Conservation (phyloP, 2,888 invertebrate genomes). For the Cyrtodaria siliqua region DNA sequence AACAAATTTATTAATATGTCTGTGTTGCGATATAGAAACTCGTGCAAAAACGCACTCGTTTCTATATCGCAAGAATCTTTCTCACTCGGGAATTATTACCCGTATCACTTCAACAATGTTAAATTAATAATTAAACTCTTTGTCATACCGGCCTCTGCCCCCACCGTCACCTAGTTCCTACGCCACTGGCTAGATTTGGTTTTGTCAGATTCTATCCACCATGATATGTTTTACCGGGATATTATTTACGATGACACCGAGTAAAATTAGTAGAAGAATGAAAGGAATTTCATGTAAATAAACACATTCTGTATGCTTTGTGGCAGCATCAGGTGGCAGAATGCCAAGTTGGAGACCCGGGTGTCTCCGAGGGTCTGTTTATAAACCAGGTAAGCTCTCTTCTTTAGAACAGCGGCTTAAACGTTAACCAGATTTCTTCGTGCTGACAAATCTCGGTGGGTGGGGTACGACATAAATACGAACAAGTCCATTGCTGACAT, state of each 20-base stretch:
- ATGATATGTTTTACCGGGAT: too few relatives aligned
- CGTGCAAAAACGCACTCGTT: too few relatives aligned
- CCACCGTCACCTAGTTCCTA: too few relatives aligned
- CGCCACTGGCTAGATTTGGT: too few relatives aligned
- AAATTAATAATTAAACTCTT: too few relatives aligned
- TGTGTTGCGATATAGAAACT: too few relatives aligned
- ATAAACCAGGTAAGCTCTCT: slow-evolving; percentile 47
- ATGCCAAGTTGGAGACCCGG: slow-evolving; percentile 65
- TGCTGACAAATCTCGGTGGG: neutral
- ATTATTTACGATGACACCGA: slow-evolving; percentile 14
- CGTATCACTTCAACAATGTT: too few relatives aligned
- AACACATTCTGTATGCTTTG: slow-evolving; percentile 1
- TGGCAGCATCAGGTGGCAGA: slow-evolving; percentile 14
- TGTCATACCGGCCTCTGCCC: too few relatives aligned
- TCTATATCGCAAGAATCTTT: too few relatives aligned
- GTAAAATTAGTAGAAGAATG: slow-evolving; percentile 29
- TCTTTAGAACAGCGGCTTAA: neutral
- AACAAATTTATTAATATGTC: too few relatives aligned
- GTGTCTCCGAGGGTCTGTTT: slow-evolving; percentile 60
- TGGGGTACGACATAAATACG: slow-evolving; percentile 8
- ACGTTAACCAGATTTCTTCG: neutral
- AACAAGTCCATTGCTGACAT: neutral
- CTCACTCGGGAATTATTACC: too few relatives aligned
- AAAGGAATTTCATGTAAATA: slow-evolving; percentile 47
- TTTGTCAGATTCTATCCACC: too few relatives aligned